Base-by-base conservation (phyloP, 1,140 invertebrate species). In the Propsilocerus akamusi region DNA sequence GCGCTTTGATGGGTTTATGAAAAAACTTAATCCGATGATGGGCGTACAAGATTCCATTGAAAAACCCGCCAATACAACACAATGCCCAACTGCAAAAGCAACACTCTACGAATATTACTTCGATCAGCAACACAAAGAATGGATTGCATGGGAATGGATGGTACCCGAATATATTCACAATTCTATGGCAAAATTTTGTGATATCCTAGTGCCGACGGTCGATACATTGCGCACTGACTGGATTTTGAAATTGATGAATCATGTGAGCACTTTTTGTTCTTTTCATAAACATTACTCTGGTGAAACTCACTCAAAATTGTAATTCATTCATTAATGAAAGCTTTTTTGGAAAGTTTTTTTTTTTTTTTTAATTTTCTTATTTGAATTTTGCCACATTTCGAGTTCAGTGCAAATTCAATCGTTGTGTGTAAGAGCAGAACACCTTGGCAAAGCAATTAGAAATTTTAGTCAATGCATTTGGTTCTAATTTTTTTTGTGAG, bases 161-260 rank as follows among this genome's bases (percentile, higher is more conserved):
- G 78, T 93, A 5, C 78, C 79, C 0, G 59, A 70, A 8, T 93
- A 93, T 59, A 56, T 75, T 0, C 87, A 93, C 59, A 74, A 86
- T 55, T 67, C 72, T 1, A 57, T 68, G 1, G 74, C 74, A 56
- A 76, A 75, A 56, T 91, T 87, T 60, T 80, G 77, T 12, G 78
- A 90, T 48, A 90, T 93, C 58, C 68, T 94, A 11, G 88, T 95
- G 2, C 89, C 88, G 0, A 95, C 89, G 0, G 73, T 87, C 1
- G 89, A 94, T 59, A 92, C 88, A 1, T 69, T 87, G 6, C 69
- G 81, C 46, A 77, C 81, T 2, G 81, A 76, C 0, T 89, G 86
- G 76, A 70, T 87, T 11, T 70, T 94, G 14, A 70, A 75, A 49
- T 65, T 86, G 25, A 87, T 91, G 82, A 83, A 83, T 55, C 69